Conservation (phyloP, 2,888 invertebrate species). For the Cheilosia grossa region DNA sequence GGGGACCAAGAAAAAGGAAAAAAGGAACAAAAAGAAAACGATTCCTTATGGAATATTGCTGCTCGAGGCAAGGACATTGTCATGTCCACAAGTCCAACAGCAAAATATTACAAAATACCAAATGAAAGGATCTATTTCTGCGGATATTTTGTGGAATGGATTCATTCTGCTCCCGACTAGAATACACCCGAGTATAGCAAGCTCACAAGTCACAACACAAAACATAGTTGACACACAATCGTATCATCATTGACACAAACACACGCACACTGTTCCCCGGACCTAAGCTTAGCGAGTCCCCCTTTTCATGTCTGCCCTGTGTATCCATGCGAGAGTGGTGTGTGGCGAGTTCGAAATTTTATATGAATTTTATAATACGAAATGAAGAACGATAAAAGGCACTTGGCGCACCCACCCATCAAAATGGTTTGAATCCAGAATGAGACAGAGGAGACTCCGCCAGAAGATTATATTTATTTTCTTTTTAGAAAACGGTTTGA, state of each 20-base stretch:
- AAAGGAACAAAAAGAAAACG: not conserved
- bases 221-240: slow-evolving; percentile 17
- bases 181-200: slow-evolving; percentile 1
- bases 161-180: not conserved
- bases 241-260: slow-evolving; percentile 2
- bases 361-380: slow-evolving; percentile 30
- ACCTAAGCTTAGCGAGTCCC: slow-evolving; percentile 1
- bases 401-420: slow-evolving; percentile 8
- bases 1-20: not conserved
- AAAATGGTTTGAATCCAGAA: not conserved
- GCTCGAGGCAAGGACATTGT: slow-evolving; percentile 4
- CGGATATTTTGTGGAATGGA: slow-evolving; percentile 9
- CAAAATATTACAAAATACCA: slow-evolving; percentile 19
- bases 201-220: slow-evolving; percentile 10
- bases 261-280: not conserved
- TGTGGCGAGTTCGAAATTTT: slow-evolving; percentile 11
- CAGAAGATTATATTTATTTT: slow-evolving; percentile 20
- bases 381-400: slow-evolving; percentile 21
- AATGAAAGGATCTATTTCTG: slow-evolving; percentile 12
- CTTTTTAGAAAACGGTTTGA: slow-evolving; percentile 3
- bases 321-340: not conserved
- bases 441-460: not conserved
- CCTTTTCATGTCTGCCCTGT: not conserved
- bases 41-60: not conserved
- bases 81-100: slow-evolving; percentile 14